Percentiles rank a stretch among this genome's conserved stretches.
Evolutionary conservation across 2,113 vertebrate species (phyloP).

Genomic region (Mungos mungo): DNA sequence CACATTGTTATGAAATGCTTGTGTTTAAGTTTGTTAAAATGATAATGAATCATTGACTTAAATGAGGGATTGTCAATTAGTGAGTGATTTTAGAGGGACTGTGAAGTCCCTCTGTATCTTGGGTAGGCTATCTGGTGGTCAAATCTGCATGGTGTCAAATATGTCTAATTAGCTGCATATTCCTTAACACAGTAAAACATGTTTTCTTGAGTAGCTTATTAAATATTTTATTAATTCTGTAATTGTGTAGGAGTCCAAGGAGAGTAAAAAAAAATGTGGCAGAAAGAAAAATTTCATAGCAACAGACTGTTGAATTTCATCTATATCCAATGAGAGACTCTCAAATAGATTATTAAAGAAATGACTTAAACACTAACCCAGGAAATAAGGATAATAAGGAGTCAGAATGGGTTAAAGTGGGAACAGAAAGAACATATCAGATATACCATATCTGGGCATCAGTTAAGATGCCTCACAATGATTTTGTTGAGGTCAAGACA

Average conservation of each 20-base stretch:
- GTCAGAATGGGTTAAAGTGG: neutral
- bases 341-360: neutral
- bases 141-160: neutral
- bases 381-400: neutral
- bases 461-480: neutral
- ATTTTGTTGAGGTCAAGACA: neutral
- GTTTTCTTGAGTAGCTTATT: neutral
- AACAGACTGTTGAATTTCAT: neutral
- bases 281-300: neutral
- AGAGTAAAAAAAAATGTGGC: neutral
- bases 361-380: neutral
- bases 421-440: neutral
- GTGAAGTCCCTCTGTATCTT: neutral
- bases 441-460: neutral
- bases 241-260: neutral
- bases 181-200: neutral
- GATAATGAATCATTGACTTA: neutral
- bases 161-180: neutral
- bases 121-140: neutral
- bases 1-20: neutral
- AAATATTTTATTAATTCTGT: neutral
- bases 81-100: neutral
- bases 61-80: neutral
- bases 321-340: neutral
- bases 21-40: slow-evolving; percentile 9